A percentile compares a stretch with the other conserved stretches of the same genome.
phyloP scores from a whole-genome alignment of 2,888 invertebrate genomes.

The Drosophila melanocephala region DNA sequence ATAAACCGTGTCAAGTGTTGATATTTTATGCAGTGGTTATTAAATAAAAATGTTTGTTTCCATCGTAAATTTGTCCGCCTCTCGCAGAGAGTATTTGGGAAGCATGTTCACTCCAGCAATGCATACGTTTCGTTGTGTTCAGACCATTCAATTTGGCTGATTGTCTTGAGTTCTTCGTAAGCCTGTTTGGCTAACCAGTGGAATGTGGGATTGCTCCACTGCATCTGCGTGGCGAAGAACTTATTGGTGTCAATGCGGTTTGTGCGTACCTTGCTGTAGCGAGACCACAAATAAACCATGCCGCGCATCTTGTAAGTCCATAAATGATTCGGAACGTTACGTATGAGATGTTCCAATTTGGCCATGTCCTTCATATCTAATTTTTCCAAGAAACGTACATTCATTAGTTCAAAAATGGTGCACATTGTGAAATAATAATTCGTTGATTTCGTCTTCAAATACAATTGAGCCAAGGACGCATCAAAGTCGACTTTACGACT shows the following conservation, averaged over 20 bases:
- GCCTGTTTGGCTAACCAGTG: conserved; percentile 61
- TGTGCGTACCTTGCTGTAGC: conserved; percentile 23
- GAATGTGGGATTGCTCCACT: conserved; percentile 50
- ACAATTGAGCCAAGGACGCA: not conserved
- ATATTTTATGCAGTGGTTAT: not conserved
- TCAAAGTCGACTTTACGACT: not conserved
- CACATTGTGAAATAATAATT: conserved; percentile 34
- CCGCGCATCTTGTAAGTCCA: conserved; percentile 58
- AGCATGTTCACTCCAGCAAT: not conserved
- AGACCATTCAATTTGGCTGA: conserved; percentile 59
- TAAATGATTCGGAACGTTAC: conserved; percentile 47
- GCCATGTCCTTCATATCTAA: not conserved
- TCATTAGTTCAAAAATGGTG: conserved; percentile 40
- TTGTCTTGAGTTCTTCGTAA: conserved; percentile 33
- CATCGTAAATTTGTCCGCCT: not conserved
- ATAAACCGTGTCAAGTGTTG: not conserved
- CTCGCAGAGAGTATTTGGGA: not conserved
- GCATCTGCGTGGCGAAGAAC: not conserved
- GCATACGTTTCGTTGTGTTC: conserved; percentile 30
- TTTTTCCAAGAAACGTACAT: conserved; percentile 18
- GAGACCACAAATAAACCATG: conserved; percentile 57
- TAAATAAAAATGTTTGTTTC: not conserved
- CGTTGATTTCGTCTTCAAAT: conserved; percentile 22
- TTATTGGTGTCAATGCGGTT: not conserved
- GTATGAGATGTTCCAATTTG: conserved; percentile 49